Conservation (phyloP, 2,888 invertebrate genomes). For the Meandrusa payeni region DNA sequence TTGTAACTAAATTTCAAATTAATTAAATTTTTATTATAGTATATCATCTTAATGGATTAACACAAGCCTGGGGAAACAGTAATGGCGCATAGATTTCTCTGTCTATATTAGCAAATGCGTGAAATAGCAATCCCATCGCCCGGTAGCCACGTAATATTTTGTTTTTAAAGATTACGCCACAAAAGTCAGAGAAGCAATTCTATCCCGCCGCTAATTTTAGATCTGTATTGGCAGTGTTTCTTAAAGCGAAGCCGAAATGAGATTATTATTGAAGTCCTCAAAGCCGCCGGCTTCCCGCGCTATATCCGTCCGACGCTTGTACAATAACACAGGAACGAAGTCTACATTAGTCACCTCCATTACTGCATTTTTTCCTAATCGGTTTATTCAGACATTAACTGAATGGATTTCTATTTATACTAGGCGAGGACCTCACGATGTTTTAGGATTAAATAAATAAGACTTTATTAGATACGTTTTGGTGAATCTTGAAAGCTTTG, state of each 20-base stretch:
- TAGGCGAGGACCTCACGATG: constrained; percentile 36
- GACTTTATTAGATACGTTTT: constrained; percentile 31
- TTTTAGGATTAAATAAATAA: constrained; percentile 43
- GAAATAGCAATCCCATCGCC: no score
- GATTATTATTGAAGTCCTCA: constrained; percentile 36
- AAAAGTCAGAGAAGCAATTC: constrained; percentile 1
- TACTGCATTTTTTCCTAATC: constrained; percentile 52
- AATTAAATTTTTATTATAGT: no score
- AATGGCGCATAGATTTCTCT: no score
- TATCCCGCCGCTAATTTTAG: constrained; percentile 5
- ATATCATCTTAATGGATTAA: no score
- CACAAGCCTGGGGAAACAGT: no score
- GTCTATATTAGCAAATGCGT: no score
- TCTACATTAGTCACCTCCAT: constrained; percentile 37
- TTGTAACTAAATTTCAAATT: no score
- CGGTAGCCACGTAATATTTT: no score
- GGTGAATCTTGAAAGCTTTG: constrained; percentile 27
- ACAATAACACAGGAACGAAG: constrained; percentile 34
- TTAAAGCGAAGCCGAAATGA: constrained; percentile 35
- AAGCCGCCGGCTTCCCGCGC: constrained; percentile 28
- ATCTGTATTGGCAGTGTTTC: constrained; percentile 23
- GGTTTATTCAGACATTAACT: constrained; percentile 47
- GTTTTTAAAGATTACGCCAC: background rate
- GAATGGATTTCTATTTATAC: constrained; percentile 55
- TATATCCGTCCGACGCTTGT: constrained; percentile 11